Conservation (phyloP, 2,888 invertebrate genomes). For the Sepioteuthis lessoniana region DNA sequence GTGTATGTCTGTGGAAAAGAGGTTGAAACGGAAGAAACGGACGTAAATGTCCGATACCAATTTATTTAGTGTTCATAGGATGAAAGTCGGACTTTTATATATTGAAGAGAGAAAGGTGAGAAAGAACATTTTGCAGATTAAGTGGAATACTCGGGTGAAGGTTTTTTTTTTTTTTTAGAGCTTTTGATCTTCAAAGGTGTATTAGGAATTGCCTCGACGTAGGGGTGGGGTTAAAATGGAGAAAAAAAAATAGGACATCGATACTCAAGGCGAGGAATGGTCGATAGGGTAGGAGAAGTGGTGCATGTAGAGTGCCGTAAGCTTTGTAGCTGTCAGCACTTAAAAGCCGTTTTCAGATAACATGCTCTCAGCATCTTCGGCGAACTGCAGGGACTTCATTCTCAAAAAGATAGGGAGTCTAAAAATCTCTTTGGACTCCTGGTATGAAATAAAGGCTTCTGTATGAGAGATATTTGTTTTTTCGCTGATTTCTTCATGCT, state of each 20-base stretch:
- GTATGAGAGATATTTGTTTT: neutral
- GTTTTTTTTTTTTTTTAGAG: neutral
- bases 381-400: neutral
- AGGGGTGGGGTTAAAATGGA: neutral
- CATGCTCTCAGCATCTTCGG: neutral
- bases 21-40: neutral
- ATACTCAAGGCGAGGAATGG: neutral
- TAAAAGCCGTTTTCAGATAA: neutral
- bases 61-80: neutral
- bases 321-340: conserved; percentile 17
- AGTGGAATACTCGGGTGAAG: neutral
- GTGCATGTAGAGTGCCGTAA: neutral
- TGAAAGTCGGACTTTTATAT: neutral
- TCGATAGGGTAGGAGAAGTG: neutral
- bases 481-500: neutral
- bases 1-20: no score
- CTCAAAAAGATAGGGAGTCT: neutral
- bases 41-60: neutral
- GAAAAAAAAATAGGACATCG: neutral
- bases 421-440: neutral
- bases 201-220: neutral
- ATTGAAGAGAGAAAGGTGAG: neutral
- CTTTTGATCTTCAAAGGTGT: conserved; percentile 11
- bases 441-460: neutral
- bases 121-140: neutral